Base-by-base conservation (phyloP, 2,888 invertebrate genomes). In the Ichneumon xanthorius region DNA sequence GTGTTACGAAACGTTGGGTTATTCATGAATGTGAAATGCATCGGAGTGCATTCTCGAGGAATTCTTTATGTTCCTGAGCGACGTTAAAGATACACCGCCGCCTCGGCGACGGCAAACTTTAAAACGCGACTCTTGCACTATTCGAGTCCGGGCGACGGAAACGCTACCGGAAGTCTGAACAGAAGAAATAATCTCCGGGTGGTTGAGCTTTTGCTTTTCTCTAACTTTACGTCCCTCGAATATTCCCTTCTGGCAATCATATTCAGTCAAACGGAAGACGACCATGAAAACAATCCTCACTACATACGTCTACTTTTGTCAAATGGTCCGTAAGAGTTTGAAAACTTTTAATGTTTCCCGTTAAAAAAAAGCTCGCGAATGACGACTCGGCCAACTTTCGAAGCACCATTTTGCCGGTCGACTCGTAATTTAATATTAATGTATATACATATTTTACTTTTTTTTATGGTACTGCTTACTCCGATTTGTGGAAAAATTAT, bases 21-120 rank as follows among this genome's bases (percentile, higher is more conserved):
- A 26, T 58, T 58, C 58, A 26, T 22, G 26, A 26, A 58, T 58
- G 22, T 6, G 58, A 26, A 26, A 58, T 11, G 58, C 22, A 58
- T 58, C 58, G 14, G 11, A 22, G 22, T 58, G 58, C 58, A 58
- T 58, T 14, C 26, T 58, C 22, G 26, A 26, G 14, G 26, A 58
- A 58, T 58, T 58, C 58, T 58, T 58, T 26, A 26, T 58, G 26
- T 58, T 58, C 58, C 22, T 14, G 11, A 26, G 58, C 58, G 58
- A 58, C 14, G 58, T 58, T 11, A 1, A 26, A 22, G 26, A 22
- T 58, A 58, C 11, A 22, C 14, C 26, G 58, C 58, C 26, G 58
- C 58, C 58, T 58, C 26, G 58, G 22, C 22, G 58, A 58, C 58
- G 58, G 58, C 58, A 26, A 58, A 58, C 58, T 26, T 58, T 58